Percentiles rank a stretch among this genome's conserved stretches.
These are phyloP conservation scores for Apteryx mantelli DNA, from an alignment of 2,113 vertebrate species.

Conservation along the genomic window DNA sequence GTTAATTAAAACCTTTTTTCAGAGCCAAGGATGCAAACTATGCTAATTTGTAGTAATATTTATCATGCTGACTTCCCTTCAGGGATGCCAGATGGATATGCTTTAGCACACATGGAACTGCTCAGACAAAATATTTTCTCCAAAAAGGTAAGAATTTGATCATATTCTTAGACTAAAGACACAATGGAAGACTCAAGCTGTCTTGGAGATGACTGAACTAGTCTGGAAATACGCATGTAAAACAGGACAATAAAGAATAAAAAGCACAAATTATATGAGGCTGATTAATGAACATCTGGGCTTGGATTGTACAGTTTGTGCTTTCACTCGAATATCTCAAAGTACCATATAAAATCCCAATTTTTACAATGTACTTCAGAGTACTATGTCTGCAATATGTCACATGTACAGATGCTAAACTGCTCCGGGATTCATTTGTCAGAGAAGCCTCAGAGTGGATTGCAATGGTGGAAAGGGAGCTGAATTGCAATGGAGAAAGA, in stretches of 20 bases:
- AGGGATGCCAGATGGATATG: constrained; percentile 33
- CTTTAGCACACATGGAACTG: constrained; percentile 57
- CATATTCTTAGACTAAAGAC: constrained; percentile 15
- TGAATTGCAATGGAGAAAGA: neutral
- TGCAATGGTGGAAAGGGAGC: neutral
- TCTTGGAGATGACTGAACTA: constrained; percentile 1
- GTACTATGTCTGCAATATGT: constrained; percentile 18
- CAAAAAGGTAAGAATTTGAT: constrained; percentile 49
- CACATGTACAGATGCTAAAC: constrained; percentile 13
- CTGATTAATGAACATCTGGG: constrained; percentile 32
- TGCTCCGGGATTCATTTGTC: neutral
- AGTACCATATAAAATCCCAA: constrained; percentile 2
- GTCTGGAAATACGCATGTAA: constrained; percentile 37
- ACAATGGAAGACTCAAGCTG: neutral
- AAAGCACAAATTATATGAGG: neutral
- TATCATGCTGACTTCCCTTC: constrained; percentile 30
- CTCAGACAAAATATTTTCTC: constrained; percentile 52
- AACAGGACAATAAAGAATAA: neutral
- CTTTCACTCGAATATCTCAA: constrained; percentile 1
- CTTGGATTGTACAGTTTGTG: neutral
- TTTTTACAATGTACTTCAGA: constrained; percentile 1
- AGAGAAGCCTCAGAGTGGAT: neutral
- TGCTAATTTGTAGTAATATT: constrained; percentile 55
- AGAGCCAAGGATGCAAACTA: constrained; percentile 13
- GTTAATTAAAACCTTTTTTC: constrained; percentile 49